Evolutionary conservation across 2,888 invertebrate species (phyloP), one percentile per base, ranked within the genome.

Genomic region (Andrena trimmerana): DNA sequence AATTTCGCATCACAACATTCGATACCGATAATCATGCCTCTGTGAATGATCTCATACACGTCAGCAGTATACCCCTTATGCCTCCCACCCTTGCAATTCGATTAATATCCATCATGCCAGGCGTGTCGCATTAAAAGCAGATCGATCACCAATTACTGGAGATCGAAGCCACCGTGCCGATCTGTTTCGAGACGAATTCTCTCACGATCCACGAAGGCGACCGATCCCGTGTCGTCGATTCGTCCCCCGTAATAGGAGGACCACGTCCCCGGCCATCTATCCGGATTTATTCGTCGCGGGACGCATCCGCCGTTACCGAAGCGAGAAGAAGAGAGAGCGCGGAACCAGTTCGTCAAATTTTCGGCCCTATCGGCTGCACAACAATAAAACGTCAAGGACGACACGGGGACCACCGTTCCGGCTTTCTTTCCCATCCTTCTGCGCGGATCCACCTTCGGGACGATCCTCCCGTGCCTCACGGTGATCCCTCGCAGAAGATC

Each of bases 321-420:
- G 84, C 72, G 84, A 77, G 81, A 85, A 67, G 29, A 79, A 66
- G 84, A 79, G 86, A 84, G 83, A 82, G 82, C 78, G 78, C 78
- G 88, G 86, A 87, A 90, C 90, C 88, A 89, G 91, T 89, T 90
- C 88, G 90, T 91, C 91, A 92, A 91, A 91, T 90, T 91, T 91
- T 90, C 87, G 88, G 84, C 60, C 89, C 90, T 90, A 89, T 92
- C 91, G 87, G 89, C 86, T 89, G 92, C 84, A 90, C 89, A 90
- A 89, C 89, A 91, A 92, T 92, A 91, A 92, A 92, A 92, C 91
- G 85, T 86, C 88, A 89, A 90, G 89, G 90, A 91, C 88, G 87
- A 86, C 88, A 85, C 83, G 89, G 89, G 87, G 90, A 90, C 90
- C 85, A 86, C 75, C 78, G 81, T 83, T 77, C 84, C 54, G 67